A percentile compares a stretch with the other conserved stretches of the same genome.
Evolutionary conservation across 1,140 invertebrate genomes (phyloP).

Genomic region (Nephila pilipes): DNA sequence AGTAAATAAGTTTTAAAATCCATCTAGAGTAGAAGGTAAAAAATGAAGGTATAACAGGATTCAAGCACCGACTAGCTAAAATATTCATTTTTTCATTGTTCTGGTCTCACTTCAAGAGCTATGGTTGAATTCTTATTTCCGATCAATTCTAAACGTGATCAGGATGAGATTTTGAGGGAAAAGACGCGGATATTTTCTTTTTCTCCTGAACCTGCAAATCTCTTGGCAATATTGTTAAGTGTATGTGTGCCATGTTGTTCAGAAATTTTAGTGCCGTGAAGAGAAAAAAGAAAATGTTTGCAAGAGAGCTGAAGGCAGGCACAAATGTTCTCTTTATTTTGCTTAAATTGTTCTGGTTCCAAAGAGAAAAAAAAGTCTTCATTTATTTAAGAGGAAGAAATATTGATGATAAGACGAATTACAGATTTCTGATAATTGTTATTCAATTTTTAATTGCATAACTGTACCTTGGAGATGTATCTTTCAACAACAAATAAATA

Average conservation of each 20-base stretch:
- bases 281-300: background rate
- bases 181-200: background rate
- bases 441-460: background rate
- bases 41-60: background rate
- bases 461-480: background rate
- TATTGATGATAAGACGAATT: background rate
- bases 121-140: background rate
- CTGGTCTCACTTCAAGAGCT: background rate
- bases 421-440: background rate
- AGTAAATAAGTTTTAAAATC: background rate
- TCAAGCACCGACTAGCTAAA: background rate
- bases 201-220: background rate
- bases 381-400: background rate
- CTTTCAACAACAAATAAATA: background rate
- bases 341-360: background rate
- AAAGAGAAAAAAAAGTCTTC: background rate
- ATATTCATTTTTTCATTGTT: background rate
- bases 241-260: background rate
- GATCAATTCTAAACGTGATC: constrained; percentile 13
- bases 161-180: background rate
- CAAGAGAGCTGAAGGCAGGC: background rate
- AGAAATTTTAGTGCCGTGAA: background rate
- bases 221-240: constrained; percentile 24
- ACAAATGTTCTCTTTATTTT: background rate
- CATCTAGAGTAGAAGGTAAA: background rate